Evolutionary conservation across 2,797 vertebrate genomes (phyloP).

Genomic region (Rhabdophis nuchalis): DNA sequence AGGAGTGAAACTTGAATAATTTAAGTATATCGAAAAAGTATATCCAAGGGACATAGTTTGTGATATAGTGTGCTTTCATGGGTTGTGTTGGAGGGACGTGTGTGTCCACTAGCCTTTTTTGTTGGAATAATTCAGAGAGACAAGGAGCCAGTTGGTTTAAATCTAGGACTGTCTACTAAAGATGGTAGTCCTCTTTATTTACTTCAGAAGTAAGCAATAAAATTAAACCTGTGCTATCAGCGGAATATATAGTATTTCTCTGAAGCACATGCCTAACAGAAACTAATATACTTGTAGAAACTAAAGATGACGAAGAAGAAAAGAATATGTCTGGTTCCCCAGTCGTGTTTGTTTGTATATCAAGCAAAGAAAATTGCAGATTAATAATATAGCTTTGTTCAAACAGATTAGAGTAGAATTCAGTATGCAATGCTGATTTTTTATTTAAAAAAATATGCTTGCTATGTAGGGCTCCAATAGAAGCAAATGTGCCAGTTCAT

Average conservation of each 20-base stretch:
- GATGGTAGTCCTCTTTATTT: not conserved
- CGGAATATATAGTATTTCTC: conserved; percentile 16
- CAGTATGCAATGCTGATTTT: conserved; percentile 67
- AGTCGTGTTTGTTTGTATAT: conserved; percentile 47
- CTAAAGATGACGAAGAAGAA: conserved; percentile 34
- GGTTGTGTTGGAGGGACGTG: not conserved
- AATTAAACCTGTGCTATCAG: not conserved
- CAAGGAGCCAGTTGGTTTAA: conserved; percentile 6
- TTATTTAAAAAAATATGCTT: conserved; percentile 54
- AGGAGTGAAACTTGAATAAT: not conserved
- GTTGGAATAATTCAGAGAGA: not conserved
- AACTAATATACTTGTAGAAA: conserved; percentile 3
- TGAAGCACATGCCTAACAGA: not conserved
- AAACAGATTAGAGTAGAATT: conserved; percentile 75
- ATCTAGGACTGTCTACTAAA: not conserved
- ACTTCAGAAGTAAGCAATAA: not conserved
- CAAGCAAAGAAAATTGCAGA: conserved; percentile 72
- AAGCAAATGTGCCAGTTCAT: conserved; percentile 72
- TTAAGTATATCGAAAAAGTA: not conserved
- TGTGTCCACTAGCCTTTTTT: not conserved
- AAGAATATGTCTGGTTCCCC: not conserved
- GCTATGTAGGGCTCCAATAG: conserved; percentile 67
- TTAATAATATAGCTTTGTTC: conserved; percentile 70
- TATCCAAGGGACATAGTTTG: not conserved
- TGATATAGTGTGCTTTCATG: not conserved